These are phyloP conservation scores for Dolichallabes microphthalmus DNA, from an alignment of 2,113 vertebrate genomes.

Conservation along the genomic window DNA sequence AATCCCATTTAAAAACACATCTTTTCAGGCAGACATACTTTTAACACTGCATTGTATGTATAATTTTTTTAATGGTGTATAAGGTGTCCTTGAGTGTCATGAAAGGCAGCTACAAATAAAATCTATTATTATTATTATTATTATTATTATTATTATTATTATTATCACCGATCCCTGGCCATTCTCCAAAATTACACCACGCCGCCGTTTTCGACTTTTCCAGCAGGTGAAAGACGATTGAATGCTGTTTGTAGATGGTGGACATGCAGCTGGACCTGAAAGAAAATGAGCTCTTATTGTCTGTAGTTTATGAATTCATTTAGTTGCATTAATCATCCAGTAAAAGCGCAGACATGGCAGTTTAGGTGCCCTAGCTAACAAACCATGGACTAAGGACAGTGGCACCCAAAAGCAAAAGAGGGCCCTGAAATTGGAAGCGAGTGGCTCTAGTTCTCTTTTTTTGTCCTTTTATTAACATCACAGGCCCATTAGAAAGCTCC, in stretches of 20 bases:
- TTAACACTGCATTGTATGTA: too few relatives aligned
- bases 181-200: conserved; percentile 25
- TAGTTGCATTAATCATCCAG: conserved; percentile 98
- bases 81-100: too few relatives aligned
- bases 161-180: conserved; percentile 28
- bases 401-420: conserved; percentile 86
- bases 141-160: too few relatives aligned
- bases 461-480: conserved; percentile 93
- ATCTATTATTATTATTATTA: too few relatives aligned
- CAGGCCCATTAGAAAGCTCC: conserved; percentile 96
- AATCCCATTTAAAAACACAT: too few relatives aligned
- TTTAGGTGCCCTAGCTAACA: conserved; percentile 96
- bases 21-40: too few relatives aligned
- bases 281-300: conserved; percentile 87
- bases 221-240: neutral
- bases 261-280: conserved; percentile 67
- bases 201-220: neutral
- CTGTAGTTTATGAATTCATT: conserved; percentile 95
- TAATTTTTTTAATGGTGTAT: too few relatives aligned
- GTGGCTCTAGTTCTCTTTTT: conserved; percentile 66
- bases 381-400: conserved; percentile 99
- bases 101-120: too few relatives aligned
- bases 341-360: conserved; percentile 98
- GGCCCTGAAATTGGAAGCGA: conserved; percentile 77
- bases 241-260: conserved; percentile 53